Evolutionary conservation across 2,888 invertebrate genomes (phyloP).

Genomic region (Caenorhabditis macrosperma): DNA sequence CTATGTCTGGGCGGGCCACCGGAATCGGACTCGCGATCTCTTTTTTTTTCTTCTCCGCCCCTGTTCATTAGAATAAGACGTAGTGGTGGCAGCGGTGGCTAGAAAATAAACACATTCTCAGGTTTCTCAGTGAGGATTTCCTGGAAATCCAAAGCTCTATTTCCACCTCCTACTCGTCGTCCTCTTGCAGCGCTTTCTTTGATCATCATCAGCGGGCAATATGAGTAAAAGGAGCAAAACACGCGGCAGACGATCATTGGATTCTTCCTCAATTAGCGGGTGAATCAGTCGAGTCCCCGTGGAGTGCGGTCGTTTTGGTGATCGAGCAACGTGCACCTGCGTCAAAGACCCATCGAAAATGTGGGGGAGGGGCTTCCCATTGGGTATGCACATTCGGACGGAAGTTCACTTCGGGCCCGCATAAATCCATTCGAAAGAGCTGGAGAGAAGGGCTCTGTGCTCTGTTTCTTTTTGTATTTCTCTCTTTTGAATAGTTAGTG

Average conservation of each 20-base stretch:
- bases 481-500: not conserved
- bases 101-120: conserved; percentile 50
- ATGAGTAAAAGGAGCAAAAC: not conserved
- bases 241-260: conserved; percentile 6
- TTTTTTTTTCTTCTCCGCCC: conserved; percentile 1
- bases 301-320: not conserved
- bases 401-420: conserved; percentile 34
- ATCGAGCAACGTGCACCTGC: conserved; percentile 19
- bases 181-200: conserved; percentile 29
- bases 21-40: conserved; percentile 24
- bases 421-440: conserved; percentile 4
- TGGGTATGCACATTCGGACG: conserved; percentile 50
- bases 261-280: conserved; percentile 8
- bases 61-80: conserved; percentile 28
- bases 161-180: conserved; percentile 11
- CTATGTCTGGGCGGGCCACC: conserved; percentile 22
- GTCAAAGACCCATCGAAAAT: conserved; percentile 15
- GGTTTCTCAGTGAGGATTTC: conserved; percentile 28
- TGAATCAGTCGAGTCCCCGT: not conserved
- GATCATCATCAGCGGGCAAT: conserved; percentile 16
- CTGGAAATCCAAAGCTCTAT: conserved; percentile 21
- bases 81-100: conserved; percentile 7
- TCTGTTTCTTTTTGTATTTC: conserved; percentile 20
- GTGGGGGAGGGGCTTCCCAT: conserved; percentile 35
- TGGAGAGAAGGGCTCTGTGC: too few relatives aligned